Base-by-base conservation (phyloP, 2,113 vertebrate genomes). In the Burhinus oedicnemus region DNA sequence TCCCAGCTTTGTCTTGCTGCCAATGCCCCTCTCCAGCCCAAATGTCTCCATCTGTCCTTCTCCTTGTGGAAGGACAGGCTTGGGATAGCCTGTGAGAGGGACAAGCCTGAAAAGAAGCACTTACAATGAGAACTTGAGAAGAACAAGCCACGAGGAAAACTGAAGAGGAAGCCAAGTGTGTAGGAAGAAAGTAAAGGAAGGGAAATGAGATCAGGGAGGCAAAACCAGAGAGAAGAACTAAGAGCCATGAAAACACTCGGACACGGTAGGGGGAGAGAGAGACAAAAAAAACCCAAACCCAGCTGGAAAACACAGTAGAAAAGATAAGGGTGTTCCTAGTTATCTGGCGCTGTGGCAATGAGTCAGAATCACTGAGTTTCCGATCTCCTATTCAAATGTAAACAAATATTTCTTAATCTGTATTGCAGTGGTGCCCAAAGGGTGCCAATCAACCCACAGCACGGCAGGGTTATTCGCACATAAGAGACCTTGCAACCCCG, bases 341-440 rank as follows among this genome's bases (percentile, higher is more conserved):
- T 94, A 84, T 87, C 87, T 95, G 61, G 25, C 0, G 0, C 78
- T 72, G 70, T 91, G 58, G 75, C 71, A 96, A 32, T 93, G 93
- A 96, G 75, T 96, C 95, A 91, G 93, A 96, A 95, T 88, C 82
- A 66, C 78, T 1, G 7, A 94, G 58, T 88, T 95, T 95, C 84
- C 22, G 27, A 91, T 96, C 95, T 91, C 61, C 91, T 79, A 93
- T 92, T 93, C 82, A 95, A 95, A 96, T 62, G 62, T 83, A 95
- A 96, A 95, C 92, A 95, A 83, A 93, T 69, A 88, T 76, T 88
- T 92, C 68, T 90, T 88, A 78, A 91, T 93, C 66, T 83, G 83
- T 77, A 49, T 54, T 91, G 75, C 85, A 88, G 84, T 80, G 78
- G 58, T 91, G 64, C 75, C 85, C 90, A 66, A 80, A 86, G 75